Percentiles rank a stretch among this genome's conserved stretches.
Evolutionary conservation across 1,140 invertebrate species (phyloP).

Genomic region (Eueides isabella): DNA sequence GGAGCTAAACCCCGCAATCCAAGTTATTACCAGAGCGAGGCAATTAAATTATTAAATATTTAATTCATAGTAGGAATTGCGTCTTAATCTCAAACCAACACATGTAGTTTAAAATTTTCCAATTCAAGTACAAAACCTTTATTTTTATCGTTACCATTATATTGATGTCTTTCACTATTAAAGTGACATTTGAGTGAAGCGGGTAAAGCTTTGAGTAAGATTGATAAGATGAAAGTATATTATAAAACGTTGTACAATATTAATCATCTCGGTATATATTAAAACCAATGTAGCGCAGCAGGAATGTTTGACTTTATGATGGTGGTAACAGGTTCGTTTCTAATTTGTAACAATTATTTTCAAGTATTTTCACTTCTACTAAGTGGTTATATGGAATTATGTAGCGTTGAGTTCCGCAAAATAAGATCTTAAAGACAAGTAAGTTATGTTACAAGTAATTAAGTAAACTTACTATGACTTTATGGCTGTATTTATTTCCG

Average conservation of each 20-base stretch:
- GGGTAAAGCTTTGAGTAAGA: not conserved
- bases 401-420: too few species aligned
- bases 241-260: not conserved
- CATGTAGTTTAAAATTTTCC: too few species aligned
- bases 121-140: not conserved
- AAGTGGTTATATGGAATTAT: too few species aligned
- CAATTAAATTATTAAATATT: too few species aligned
- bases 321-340: not conserved
- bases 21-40: too few species aligned
- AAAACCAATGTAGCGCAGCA: not conserved
- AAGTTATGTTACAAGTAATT: too few species aligned
- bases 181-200: conserved; percentile 3
- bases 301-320: not conserved
- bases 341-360: not conserved
- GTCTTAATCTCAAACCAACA: too few species aligned
- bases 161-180: not conserved
- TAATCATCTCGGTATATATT: not conserved
- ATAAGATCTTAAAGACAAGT: too few species aligned
- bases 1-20: too few species aligned
- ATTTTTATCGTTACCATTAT: not conserved
- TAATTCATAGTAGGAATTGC: too few species aligned
- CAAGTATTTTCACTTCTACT: not conserved
- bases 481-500: too few species aligned
- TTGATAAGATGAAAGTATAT: conserved; percentile 1
- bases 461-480: too few species aligned